Conservation (phyloP, 2,888 invertebrate species). For the Xestoiulus laeticollis region DNA sequence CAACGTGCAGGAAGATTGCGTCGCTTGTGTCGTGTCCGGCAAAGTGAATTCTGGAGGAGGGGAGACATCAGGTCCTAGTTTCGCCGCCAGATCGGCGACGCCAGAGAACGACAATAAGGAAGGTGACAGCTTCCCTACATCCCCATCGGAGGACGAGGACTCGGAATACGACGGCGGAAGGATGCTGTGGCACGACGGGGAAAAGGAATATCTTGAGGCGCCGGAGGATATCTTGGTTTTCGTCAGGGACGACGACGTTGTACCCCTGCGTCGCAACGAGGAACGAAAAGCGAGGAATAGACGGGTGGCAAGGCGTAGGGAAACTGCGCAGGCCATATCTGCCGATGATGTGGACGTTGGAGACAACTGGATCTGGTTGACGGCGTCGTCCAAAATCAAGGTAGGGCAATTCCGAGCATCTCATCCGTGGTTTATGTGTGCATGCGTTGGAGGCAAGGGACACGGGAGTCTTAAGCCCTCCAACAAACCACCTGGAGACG, state of each 20-base stretch:
- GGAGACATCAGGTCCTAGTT: neutral
- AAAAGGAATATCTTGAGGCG: neutral
- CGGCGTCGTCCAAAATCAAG: neutral
- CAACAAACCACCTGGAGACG: too few relatives aligned
- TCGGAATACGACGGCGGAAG: neutral
- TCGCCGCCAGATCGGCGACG: neutral
- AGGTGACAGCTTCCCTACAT: too few relatives aligned
- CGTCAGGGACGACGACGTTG: neutral
- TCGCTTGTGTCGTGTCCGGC: neutral
- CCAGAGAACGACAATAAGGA: too few relatives aligned
- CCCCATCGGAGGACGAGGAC: neutral
- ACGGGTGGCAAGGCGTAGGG: neutral
- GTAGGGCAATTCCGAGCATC: neutral
- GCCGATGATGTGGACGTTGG: neutral
- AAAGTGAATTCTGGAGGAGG: neutral
- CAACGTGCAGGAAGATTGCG: constrained; percentile 49
- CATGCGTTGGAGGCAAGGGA: too few relatives aligned
- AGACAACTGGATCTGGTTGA: neutral
- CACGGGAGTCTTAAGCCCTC: too few relatives aligned
- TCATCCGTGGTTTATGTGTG: neutral
- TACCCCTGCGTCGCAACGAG: neutral
- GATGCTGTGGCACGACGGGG: neutral
- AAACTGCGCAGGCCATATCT: neutral
- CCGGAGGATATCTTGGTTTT: neutral
- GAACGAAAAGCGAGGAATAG: neutral